A percentile compares a stretch with the other conserved stretches of the same genome.
Conservation (phyloP, 2,113 vertebrate species). For the Ochotona curzoniae region DNA sequence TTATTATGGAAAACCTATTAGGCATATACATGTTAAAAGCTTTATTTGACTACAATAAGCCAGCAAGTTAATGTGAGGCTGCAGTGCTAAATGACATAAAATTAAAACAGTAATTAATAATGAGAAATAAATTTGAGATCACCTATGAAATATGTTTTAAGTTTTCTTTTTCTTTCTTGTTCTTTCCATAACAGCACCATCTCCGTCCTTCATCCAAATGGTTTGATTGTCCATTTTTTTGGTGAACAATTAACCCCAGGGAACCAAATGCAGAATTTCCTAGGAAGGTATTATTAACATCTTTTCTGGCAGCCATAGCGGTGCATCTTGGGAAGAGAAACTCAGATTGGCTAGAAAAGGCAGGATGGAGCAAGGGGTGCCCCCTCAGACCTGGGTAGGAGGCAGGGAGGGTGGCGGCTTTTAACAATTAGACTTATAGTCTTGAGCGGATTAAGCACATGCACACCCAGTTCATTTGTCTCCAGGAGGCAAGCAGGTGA, state of each 20-base stretch:
- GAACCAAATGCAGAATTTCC: slow-evolving; percentile 64
- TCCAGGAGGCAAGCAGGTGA: slow-evolving; percentile 64
- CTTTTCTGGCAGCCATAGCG: slow-evolving; percentile 47
- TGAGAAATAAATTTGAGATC: slow-evolving; percentile 34
- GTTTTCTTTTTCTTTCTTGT: background rate
- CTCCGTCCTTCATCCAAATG: slow-evolving; percentile 19
- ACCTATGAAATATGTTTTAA: background rate
- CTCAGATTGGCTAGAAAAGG: slow-evolving; percentile 68
- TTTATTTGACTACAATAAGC: background rate
- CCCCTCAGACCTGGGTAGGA: slow-evolving; percentile 53
- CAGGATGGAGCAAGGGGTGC: slow-evolving; percentile 54
- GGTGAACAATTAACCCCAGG: slow-evolving; percentile 67
- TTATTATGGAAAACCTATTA: background rate
- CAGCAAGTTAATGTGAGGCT: background rate
- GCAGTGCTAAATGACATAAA: background rate
- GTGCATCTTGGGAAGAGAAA: slow-evolving; percentile 70
- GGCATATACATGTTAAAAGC: background rate
- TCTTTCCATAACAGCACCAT: background rate
- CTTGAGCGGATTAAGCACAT: slow-evolving; percentile 70
- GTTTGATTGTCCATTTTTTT: slow-evolving; percentile 57
- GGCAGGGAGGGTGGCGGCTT: slow-evolving; percentile 52
- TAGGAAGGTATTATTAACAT: slow-evolving; percentile 57
- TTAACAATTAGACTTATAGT: slow-evolving; percentile 67
- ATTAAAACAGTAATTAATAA: background rate
- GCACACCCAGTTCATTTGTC: slow-evolving; percentile 78